A percentile compares a stretch with the other conserved stretches of the same genome.
phyloP scores from a whole-genome alignment of 2,797 vertebrate species.

The Columba guinea region DNA sequence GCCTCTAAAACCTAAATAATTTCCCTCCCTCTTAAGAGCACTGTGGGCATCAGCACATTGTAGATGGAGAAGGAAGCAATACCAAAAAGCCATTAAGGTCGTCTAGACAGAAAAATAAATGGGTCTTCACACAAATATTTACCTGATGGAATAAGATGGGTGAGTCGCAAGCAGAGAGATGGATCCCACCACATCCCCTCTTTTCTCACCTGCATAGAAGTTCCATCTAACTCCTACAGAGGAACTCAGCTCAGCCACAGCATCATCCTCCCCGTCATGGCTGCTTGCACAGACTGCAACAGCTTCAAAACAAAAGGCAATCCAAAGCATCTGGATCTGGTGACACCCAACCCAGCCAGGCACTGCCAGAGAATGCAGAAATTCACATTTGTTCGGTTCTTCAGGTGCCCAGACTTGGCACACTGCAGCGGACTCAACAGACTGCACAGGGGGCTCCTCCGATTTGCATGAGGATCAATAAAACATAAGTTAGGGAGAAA shows the following conservation, averaged over 20 bases:
- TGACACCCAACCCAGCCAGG: background rate
- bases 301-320: background rate
- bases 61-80: background rate
- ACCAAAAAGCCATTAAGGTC: background rate
- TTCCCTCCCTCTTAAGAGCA: background rate
- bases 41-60: background rate
- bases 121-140: background rate
- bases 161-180: background rate
- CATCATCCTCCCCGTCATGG: background rate
- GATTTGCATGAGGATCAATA: background rate
- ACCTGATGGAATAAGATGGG: background rate
- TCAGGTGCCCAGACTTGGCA: accelerated
- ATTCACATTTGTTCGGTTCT: accelerated
- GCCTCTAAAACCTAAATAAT: background rate
- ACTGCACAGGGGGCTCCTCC: background rate
- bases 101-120: background rate
- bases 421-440: background rate
- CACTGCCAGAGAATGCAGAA: background rate
- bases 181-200: background rate
- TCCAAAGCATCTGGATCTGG: background rate
- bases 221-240: background rate
- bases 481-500: background rate
- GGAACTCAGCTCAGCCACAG: background rate
- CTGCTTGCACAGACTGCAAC: background rate
- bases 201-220: background rate